Conservation (phyloP, 1,140 invertebrate species). For the Lutraria rhynchaena region DNA sequence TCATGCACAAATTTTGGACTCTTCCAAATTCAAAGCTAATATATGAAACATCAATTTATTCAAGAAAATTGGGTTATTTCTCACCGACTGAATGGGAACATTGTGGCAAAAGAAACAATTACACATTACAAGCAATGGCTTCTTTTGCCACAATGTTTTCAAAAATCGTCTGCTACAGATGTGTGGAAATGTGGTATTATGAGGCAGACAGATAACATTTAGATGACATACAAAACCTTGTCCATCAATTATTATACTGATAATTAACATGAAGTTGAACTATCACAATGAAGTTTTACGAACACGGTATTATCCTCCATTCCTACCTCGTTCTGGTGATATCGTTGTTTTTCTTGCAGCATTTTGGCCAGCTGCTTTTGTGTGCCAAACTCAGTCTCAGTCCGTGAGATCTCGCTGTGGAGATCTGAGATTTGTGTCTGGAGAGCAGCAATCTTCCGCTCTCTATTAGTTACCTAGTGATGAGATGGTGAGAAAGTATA, state of each 20-base stretch:
- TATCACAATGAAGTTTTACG: neutral
- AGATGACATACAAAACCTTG: neutral
- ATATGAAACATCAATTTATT: too few relatives aligned
- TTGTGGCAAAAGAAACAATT: too few relatives aligned
- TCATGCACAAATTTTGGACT: too few relatives aligned
- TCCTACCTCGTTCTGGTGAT: conserved; percentile 70
- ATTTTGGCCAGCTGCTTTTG: conserved; percentile 75
- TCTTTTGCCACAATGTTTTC: too few relatives aligned
- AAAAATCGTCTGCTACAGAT: too few relatives aligned
- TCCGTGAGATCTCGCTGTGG: conserved; percentile 71
- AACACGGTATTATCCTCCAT: neutral
- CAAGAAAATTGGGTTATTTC: too few relatives aligned
- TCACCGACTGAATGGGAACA: too few relatives aligned
- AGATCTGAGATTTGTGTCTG: conserved; percentile 75
- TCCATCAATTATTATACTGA: neutral
- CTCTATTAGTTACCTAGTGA: conserved; percentile 72
- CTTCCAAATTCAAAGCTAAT: too few relatives aligned
- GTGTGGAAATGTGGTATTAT: too few relatives aligned
- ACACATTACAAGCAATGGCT: too few relatives aligned
- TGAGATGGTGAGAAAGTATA: conserved; percentile 31
- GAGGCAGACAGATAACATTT: neutral
- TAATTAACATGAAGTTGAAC: neutral
- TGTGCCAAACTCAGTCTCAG: conserved; percentile 73
- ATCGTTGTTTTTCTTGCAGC: conserved; percentile 76
- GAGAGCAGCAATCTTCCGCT: conserved; percentile 73